Base-by-base conservation (phyloP, 2,888 invertebrate genomes). In the Gibbula magus region DNA sequence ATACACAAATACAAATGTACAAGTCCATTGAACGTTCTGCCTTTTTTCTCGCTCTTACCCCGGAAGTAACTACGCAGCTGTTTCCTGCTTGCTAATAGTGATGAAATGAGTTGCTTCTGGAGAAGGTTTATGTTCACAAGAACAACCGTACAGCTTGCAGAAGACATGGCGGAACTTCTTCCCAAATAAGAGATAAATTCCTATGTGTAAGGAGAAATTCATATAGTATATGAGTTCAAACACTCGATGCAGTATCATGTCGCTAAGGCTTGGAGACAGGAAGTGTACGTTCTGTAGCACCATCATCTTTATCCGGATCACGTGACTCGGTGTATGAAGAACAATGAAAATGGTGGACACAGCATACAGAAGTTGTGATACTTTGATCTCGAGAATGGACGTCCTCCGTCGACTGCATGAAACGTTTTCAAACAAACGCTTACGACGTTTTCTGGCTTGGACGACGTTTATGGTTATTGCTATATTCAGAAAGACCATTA, bases 291-390 rank as follows among this genome's bases (percentile, higher is more conserved):
- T 29, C 67, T 56, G 51, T 18, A 39, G n/a, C 4, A 82, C 75
- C 77, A 76, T 61, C 39, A 75, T 56, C 13, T 75, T 70, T 2
- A 80, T 73, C 16, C 82, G 61, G 7, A 82, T 75, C 1, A 53
- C 74, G 39, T 80, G 80, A 13, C 77, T 67, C n/a, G 82, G 82
- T 2, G 77, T 61, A 29, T 80, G 81, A 2, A 82, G 75, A 16
- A 80, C 20, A 5, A 82, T 51, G 66, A 82, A 82, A 3, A 79
- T 78, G 13, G 80, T 13, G 2, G 80, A 80, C 7, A 82, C 82
- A 2, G 75, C 73, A 22, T 80, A 80, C 16, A 82, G 51, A 20
- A 82, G 54, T 10, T 79, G 45, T 8, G 80, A 78, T 16, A 78
- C 80, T 52, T 82, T 80, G 16, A 75, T 61, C 39, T 78, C 74